Conservation (phyloP, 2,888 invertebrate genomes). For the Cancer borealis region DNA sequence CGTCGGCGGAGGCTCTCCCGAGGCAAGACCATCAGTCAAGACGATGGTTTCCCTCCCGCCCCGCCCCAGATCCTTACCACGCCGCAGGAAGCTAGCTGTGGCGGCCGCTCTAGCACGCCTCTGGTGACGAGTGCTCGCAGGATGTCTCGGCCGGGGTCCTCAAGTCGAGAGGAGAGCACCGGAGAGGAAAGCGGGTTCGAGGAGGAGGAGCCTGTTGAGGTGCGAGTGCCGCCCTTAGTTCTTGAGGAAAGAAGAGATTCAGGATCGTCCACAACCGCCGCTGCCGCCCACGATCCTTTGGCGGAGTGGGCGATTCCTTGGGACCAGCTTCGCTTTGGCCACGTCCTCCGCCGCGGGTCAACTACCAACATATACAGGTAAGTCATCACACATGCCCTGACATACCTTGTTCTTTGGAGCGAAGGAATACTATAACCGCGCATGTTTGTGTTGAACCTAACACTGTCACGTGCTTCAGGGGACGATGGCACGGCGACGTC, state of each 20-base stretch:
- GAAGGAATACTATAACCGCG: not conserved
- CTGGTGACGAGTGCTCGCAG: slow-evolving; percentile 67
- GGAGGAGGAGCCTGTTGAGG: slow-evolving; percentile 76
- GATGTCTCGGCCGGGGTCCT: slow-evolving; percentile 75
- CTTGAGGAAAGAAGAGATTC: slow-evolving; percentile 75
- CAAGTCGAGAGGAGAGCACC: slow-evolving; percentile 76
- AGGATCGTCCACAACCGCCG: slow-evolving; percentile 63
- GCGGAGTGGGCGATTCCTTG: slow-evolving; percentile 77
- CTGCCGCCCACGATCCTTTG: slow-evolving; percentile 67
- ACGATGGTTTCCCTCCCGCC: slow-evolving; percentile 73
- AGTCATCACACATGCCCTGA: not conserved
- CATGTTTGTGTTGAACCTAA: not conserved
- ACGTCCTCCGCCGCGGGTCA: slow-evolving; percentile 72
- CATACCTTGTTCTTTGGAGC: not conserved
- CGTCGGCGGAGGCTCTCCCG: slow-evolving; percentile 70
- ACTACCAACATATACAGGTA: slow-evolving; percentile 77
- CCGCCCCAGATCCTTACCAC: slow-evolving; percentile 52
- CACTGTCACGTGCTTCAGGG: slow-evolving; percentile 78
- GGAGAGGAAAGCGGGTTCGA: slow-evolving; percentile 77
- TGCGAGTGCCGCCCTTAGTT: slow-evolving; percentile 74
- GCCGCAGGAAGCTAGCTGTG: slow-evolving; percentile 52
- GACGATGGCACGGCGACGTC: slow-evolving; percentile 81
- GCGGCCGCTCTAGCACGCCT: slow-evolving; percentile 58
- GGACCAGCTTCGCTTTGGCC: slow-evolving; percentile 77
- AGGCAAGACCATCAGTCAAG: slow-evolving; percentile 76